Conservation (phyloP, 2,113 vertebrate genomes). For the Pithys albifrons region DNA sequence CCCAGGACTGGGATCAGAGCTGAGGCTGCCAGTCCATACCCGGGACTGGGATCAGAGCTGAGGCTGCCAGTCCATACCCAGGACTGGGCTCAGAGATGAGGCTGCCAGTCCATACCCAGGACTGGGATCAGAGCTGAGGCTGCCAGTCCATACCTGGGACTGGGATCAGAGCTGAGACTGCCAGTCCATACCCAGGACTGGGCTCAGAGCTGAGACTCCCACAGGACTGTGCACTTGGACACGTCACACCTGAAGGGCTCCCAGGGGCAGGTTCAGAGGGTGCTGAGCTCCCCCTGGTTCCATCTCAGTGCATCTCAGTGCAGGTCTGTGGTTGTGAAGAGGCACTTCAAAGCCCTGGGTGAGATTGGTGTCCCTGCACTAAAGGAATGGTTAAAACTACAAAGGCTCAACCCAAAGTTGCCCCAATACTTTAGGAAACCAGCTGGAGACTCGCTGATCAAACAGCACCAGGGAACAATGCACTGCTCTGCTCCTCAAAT, state of each 20-base stretch:
- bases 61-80: too few species aligned
- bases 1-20: too few species aligned
- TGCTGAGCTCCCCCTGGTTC: not conserved
- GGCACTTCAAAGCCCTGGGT: not conserved
- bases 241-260: not conserved
- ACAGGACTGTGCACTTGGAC: too few species aligned
- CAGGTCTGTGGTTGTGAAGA: not conserved
- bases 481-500: not conserved
- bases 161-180: too few species aligned
- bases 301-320: not conserved
- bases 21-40: too few species aligned
- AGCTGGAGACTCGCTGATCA: not conserved
- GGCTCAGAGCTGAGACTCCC: too few species aligned
- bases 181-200: too few species aligned
- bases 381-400: not conserved
- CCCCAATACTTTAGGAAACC: not conserved
- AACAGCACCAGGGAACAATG: not conserved
- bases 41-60: too few species aligned
- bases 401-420: not conserved
- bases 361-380: not conserved
- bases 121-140: too few species aligned
- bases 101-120: too few species aligned
- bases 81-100: too few species aligned
- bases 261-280: not conserved
- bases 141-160: too few species aligned